These are phyloP conservation scores for Schizotus pectinicornis DNA, from an alignment of 2,888 invertebrate genomes.

Conservation along the genomic window DNA sequence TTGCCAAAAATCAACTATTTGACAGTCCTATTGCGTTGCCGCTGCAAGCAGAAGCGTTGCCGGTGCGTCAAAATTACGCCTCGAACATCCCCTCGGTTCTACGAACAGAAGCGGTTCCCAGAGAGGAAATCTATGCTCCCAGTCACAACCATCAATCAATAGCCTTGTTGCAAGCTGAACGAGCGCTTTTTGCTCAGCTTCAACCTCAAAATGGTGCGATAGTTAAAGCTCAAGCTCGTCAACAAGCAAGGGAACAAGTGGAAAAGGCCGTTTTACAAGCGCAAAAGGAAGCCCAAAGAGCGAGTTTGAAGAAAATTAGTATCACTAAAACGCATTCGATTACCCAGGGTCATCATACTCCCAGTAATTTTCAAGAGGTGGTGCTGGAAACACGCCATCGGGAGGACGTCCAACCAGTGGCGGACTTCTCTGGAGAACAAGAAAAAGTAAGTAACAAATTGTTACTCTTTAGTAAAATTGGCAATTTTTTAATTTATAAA, in stretches of 20 bases:
- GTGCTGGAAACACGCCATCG: constrained; percentile 26
- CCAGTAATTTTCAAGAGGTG: constrained; percentile 26
- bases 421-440: background rate
- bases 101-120: constrained; percentile 7
- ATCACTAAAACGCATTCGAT: constrained; percentile 10
- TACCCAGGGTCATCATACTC: constrained; percentile 8
- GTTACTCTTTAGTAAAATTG: too few species aligned
- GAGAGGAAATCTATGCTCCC: constrained; percentile 33
- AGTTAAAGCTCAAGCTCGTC: background rate
- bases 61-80: too few species aligned
- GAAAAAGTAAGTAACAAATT: background rate
- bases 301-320: constrained; percentile 16
- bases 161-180: constrained; percentile 22
- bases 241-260: background rate
- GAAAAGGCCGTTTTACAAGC: too few species aligned
- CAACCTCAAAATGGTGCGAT: constrained; percentile 29
- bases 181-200: constrained; percentile 21
- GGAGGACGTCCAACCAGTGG: constrained; percentile 8
- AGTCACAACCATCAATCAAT: constrained; percentile 7
- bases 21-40: background rate
- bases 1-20: background rate
- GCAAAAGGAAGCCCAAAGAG: constrained; percentile 16
- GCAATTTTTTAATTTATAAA: background rate
- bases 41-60: too few species aligned
- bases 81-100: too few species aligned